Evolutionary conservation across 2,113 vertebrate genomes (phyloP).

Genomic region (Ciconia boyciana): DNA sequence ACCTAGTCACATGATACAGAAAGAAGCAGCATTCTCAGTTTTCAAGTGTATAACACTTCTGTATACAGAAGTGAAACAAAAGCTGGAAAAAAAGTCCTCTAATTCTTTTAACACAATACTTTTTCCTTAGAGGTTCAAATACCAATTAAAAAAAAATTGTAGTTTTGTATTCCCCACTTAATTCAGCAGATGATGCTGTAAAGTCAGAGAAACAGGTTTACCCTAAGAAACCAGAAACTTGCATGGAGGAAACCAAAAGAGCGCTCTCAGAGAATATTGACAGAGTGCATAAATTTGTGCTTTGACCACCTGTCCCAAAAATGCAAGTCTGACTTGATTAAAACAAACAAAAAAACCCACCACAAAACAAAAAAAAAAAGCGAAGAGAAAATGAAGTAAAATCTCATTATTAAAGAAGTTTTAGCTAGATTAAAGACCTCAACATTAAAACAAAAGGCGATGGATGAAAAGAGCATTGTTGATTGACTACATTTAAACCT

Average conservation of each 20-base stretch:
- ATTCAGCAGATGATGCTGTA: not conserved
- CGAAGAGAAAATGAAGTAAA: not conserved
- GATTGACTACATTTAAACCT: not conserved
- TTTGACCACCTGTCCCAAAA: not conserved
- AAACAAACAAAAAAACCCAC: not conserved
- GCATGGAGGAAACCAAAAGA: not conserved
- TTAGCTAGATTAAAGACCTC: not conserved
- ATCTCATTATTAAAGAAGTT: not conserved
- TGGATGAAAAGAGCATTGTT: not conserved
- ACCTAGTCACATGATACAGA: not conserved
- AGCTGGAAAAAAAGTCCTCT: not conserved
- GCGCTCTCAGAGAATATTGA: not conserved
- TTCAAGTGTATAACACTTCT: not conserved
- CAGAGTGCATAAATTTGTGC: not conserved
- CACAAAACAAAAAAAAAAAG: too few species aligned
- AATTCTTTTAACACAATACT: not conserved
- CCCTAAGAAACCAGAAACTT: not conserved
- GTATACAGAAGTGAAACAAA: not conserved
- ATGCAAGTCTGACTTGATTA: accelerated
- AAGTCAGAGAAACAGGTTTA: not conserved
- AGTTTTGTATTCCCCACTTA: not conserved
- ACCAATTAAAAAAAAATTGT: accelerated
- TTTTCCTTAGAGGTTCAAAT: not conserved
- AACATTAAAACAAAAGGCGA: not conserved
- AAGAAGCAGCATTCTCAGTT: not conserved